Evolutionary conservation across 2,797 vertebrate genomes (phyloP).

Genomic region (Ambastaia sidthimunki): DNA sequence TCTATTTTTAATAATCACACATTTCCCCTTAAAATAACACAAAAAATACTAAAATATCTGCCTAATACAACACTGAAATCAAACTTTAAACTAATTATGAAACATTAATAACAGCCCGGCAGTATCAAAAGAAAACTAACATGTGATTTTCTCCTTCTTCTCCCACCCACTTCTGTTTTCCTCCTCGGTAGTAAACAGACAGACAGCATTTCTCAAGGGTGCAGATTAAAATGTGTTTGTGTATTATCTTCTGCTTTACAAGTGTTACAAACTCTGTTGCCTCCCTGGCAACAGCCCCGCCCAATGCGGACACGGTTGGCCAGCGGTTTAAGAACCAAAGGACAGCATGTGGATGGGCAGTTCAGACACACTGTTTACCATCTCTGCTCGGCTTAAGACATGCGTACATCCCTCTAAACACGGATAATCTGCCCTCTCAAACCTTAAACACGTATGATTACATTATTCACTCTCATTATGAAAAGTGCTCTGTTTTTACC

Average conservation of each 20-base stretch:
- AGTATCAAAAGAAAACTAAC: neutral
- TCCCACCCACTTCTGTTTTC: neutral
- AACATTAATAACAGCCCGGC: neutral
- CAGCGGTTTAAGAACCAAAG: neutral
- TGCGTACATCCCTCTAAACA: constrained; percentile 67
- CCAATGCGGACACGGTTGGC: neutral
- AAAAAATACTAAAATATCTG: neutral
- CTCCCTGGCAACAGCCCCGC: constrained; percentile 47
- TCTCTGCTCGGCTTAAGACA: constrained; percentile 56
- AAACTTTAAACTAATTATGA: neutral
- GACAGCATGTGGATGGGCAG: constrained; percentile 13
- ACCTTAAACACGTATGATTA: constrained; percentile 71
- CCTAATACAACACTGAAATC: neutral
- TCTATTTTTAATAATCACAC: too few species aligned
- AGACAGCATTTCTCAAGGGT: constrained; percentile 30
- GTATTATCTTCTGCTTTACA: constrained; percentile 46
- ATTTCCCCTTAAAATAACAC: neutral
- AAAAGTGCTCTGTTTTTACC: constrained; percentile 17
- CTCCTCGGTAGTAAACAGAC: constrained; percentile 60
- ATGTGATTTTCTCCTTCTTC: neutral
- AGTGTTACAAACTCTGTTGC: neutral
- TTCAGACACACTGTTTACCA: constrained; percentile 69
- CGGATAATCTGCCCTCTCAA: constrained; percentile 67
- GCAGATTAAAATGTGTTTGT: constrained; percentile 67
- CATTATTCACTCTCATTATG: constrained; percentile 60